Base-by-base conservation (phyloP, 2,797 vertebrate species). In the Hippocampus kuda region DNA sequence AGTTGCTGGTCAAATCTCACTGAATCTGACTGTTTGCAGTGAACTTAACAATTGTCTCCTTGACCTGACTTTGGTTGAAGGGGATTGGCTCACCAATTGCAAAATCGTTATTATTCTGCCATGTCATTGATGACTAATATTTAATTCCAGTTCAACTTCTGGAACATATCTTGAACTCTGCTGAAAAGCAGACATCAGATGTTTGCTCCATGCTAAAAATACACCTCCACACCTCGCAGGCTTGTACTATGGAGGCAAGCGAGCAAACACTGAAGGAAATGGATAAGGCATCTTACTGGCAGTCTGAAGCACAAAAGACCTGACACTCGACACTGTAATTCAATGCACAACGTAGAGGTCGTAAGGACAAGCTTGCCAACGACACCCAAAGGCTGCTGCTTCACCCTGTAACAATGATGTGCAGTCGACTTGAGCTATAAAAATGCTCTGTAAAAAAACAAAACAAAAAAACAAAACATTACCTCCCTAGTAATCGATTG, bases 301-400 rank as follows among this genome's bases (percentile, higher is more conserved):
- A 67, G 73, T 69, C 64, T 79, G 60, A 73, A 56, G 64, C 74
- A 82, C 78, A 84, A 82, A 80, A 68, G 66, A 75, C 63, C 66
- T 77, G 84, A 85, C 78, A 88, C 75, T 79, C 80, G 78, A 85
- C 77, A 79, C 79, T 78, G 86, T 87, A 87, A 87, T 81, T 83
- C 74, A 84, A 84, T 85, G 73, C 81, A 81, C 63, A 51, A 65
- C 30, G 44, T 48, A 44, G 44, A 24, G 70, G 79, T 74, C 75
- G 73, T 71, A 83, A 59, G 75, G 57, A 72, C 42, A 1, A 65
- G 60, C 60, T 70, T 76, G 72, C 66, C 70, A 77, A 84, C 75
- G 73, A 75, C 68, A 76, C 69, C 62, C 65, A 49, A 70, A 72
- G 69, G 79, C 75, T 69, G 79, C 66, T 67, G 81, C 66, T 80